Evolutionary conservation across 2,888 invertebrate genomes (phyloP).

Genomic region (Lordiphosa andalusiaca): DNA sequence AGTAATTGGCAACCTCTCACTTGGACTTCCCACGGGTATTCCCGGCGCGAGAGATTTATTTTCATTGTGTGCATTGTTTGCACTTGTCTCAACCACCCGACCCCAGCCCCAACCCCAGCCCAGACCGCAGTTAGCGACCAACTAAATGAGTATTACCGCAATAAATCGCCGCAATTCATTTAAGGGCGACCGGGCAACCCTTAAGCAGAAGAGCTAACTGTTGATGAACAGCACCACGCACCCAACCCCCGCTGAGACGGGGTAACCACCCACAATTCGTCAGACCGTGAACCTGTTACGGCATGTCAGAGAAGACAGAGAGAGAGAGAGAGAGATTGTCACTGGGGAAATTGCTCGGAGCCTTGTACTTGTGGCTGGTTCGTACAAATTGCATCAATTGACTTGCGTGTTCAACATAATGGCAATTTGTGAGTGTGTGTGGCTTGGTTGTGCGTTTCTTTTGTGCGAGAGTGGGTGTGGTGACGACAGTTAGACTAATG

Average conservation of each 20-base stretch:
- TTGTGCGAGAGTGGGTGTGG: constrained; percentile 33
- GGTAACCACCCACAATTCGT: constrained; percentile 41
- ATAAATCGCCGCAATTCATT: constrained; percentile 77
- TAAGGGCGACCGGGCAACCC: constrained; percentile 59
- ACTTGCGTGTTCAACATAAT: constrained; percentile 75
- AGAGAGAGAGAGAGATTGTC: constrained; percentile 37
- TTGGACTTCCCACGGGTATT: constrained; percentile 69
- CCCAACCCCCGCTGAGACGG: constrained; percentile 23
- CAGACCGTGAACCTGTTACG: constrained; percentile 69
- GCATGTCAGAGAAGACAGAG: constrained; percentile 45
- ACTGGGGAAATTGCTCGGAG: constrained; percentile 60
- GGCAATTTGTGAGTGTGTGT: constrained; percentile 49
- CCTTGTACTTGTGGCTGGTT: constrained; percentile 50
- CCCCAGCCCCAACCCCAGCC: constrained; percentile 18
- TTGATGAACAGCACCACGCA: constrained; percentile 47
- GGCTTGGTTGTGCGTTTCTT: constrained; percentile 1
- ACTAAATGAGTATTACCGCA: constrained; percentile 76
- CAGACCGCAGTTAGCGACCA: constrained; percentile 39
- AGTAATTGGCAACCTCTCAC: constrained; percentile 44
- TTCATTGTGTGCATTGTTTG: constrained; percentile 73
- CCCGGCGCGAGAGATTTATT: constrained; percentile 60
- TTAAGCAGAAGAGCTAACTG: constrained; percentile 66
- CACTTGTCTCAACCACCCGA: constrained; percentile 50
- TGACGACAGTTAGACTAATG: constrained; percentile 62
- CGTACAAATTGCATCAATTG: constrained; percentile 77